A percentile compares a stretch with the other conserved stretches of the same genome.
Conservation (phyloP, 2,888 invertebrate genomes). For the Pollenia griseotomentosa region DNA sequence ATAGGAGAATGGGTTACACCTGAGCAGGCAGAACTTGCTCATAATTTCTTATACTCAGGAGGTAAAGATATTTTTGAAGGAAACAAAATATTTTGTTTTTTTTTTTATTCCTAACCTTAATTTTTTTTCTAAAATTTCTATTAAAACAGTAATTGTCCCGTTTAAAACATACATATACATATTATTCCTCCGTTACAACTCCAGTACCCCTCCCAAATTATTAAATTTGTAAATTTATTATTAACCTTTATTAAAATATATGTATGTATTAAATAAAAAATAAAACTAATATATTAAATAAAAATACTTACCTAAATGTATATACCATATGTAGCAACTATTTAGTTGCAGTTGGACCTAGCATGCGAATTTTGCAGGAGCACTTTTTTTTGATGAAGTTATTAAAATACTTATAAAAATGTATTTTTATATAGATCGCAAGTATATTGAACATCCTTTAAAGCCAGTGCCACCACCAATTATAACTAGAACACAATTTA, state of each 20-base stretch:
- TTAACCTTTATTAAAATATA: conserved; percentile 11
- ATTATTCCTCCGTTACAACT: not conserved
- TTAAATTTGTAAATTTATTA: conserved; percentile 14
- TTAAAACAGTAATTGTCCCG: conserved; percentile 15
- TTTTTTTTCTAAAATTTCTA: not conserved
- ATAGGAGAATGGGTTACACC: conserved; percentile 90
- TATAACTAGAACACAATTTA: conserved; percentile 86
- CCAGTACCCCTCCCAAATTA: not conserved
- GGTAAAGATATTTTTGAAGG: conserved; percentile 83
- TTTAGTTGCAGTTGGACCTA: not conserved
- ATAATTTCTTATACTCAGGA: conserved; percentile 95
- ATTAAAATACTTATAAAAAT: not conserved
- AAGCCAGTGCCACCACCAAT: conserved; percentile 90
- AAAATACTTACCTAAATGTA: conserved; percentile 2
- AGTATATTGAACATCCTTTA: conserved; percentile 93
- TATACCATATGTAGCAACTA: not conserved
- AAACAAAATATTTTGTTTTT: conserved; percentile 10
- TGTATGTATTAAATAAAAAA: not conserved
- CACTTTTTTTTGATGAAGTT: not conserved
- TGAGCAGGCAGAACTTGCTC: conserved; percentile 93
- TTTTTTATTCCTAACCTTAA: conserved; percentile 25
- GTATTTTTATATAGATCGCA: conserved; percentile 85
- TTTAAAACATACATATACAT: not conserved
- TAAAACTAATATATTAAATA: conserved; percentile 8
- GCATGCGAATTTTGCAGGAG: conserved; percentile 6